These are phyloP conservation scores for Halocynthia aurantium DNA, from an alignment of 23 tunicate genomes.

Conservation along the genomic window DNA sequence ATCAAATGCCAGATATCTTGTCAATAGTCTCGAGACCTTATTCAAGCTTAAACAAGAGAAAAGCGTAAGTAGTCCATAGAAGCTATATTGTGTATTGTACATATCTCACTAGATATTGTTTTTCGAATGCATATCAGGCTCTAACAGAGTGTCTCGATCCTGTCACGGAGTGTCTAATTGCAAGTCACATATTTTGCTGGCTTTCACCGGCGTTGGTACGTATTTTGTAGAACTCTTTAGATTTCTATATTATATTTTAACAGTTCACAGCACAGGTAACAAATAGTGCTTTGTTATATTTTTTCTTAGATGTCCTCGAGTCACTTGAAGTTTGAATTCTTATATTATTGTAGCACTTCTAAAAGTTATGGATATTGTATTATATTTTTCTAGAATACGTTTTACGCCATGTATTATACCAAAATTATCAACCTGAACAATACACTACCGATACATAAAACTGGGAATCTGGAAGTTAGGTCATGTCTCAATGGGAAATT, in stretches of 20 bases:
- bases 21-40: constrained; percentile 9
- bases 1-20: constrained; percentile 8
- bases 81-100: not conserved
- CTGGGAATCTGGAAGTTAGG: no score
- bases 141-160: constrained; percentile 33
- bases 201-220: constrained; percentile 61
- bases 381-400: no score
- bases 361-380: no score
- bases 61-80: not conserved
- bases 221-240: not conserved
- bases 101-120: not conserved
- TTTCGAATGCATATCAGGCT: constrained; percentile 5
- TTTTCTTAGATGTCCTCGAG: no score
- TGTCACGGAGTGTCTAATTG: constrained; percentile 34
- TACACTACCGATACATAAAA: no score
- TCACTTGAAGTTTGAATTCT: no score
- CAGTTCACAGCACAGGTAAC: no score
- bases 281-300: no score
- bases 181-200: constrained; percentile 50
- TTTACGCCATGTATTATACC: not conserved
- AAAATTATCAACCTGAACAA: no score
- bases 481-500: no score
- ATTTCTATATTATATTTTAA: not conserved
- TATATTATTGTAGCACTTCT: no score
- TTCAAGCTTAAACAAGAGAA: constrained; percentile 14